These are phyloP conservation scores for Anaspis maculata DNA, from an alignment of 2,888 invertebrate genomes.

Conservation along the genomic window DNA sequence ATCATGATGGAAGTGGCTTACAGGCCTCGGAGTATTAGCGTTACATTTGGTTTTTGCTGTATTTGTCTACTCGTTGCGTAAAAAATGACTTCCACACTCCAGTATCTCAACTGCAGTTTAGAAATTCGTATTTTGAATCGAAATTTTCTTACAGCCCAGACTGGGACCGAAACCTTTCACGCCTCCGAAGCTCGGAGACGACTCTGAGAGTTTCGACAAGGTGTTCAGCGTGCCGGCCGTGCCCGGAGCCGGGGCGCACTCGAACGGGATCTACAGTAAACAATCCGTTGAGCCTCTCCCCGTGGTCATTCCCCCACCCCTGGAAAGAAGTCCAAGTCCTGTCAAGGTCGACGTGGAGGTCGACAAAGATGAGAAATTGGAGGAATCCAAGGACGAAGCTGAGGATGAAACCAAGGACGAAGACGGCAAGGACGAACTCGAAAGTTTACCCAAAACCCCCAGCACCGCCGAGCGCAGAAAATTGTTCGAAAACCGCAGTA, in stretches of 20 bases:
- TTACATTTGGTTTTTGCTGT: too few species aligned
- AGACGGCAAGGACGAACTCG: constrained; percentile 54
- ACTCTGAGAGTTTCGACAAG: constrained; percentile 72
- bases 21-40: too few species aligned
- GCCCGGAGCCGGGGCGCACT: constrained; percentile 46
- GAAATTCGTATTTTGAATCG: not conserved
- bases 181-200: constrained; percentile 61
- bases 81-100: too few species aligned
- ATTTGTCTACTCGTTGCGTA: too few species aligned
- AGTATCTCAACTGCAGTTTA: not conserved
- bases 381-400: constrained; percentile 39
- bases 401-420: constrained; percentile 58
- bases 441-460: constrained; percentile 64
- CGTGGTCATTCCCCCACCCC: constrained; percentile 6
- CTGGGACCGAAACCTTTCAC: constrained; percentile 82
- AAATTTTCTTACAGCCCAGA: constrained; percentile 55
- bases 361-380: constrained; percentile 14
- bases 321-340: constrained; percentile 1
- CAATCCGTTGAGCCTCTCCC: constrained; percentile 31
- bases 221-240: constrained; percentile 74
- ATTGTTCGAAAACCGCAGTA: constrained; percentile 49
- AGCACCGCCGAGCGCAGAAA: constrained; percentile 74
- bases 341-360: constrained; percentile 14
- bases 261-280: constrained; percentile 17
- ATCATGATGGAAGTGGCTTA: too few species aligned